Evolutionary conservation across 2,113 vertebrate species (phyloP), one percentile per base, ranked within the genome.

Genomic region (Syrrhaptes paradoxus): DNA sequence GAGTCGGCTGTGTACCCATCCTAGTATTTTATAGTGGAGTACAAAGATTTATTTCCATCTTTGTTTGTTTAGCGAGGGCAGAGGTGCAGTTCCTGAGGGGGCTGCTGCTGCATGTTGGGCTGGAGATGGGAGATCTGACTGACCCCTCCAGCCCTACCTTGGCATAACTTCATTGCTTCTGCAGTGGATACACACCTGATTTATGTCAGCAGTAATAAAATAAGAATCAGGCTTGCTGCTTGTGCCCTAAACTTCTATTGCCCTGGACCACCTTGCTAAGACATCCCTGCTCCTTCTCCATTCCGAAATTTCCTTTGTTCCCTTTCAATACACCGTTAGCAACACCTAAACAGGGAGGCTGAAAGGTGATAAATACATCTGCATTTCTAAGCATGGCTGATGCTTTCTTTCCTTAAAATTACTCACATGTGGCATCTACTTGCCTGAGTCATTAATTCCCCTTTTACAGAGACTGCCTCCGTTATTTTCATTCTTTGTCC

Each of bases 351-450:
- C 8, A 89, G 31, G 76, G 73, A 84, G 52, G 63, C 70, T 94
- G 95, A 91, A 96, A 97, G 91, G 91, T 25, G 18, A 80, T 96
- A 96, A 95, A 97, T 96, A 90, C 38, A 93, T 88, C 83, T 95
- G 90, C 88, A 97, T 95, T 94, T 91, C 92, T 77, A 90, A 92
- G 88, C 91, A 86, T 75, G 68, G 86, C 85, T 93, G 85, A 80
- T 48, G 88, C 74, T 76, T 93, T 85, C 48, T 95, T 93, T 95
- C 87, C 93, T 95, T 96, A 91, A 94, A 92, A 95, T 97, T 95
- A 95, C 93, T 95, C 94, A 87, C 43, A 79, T 90, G 85, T 34
- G 71, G 93, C 63, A 90, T 83, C 71, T 81, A 93, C 81, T 95
- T 76, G 58, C 62, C 93, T n/a, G 76, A 94, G 73, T 84, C 93